Evolutionary conservation across 2,888 invertebrate genomes (phyloP).

Genomic region (Agonopterix subpropinquella): DNA sequence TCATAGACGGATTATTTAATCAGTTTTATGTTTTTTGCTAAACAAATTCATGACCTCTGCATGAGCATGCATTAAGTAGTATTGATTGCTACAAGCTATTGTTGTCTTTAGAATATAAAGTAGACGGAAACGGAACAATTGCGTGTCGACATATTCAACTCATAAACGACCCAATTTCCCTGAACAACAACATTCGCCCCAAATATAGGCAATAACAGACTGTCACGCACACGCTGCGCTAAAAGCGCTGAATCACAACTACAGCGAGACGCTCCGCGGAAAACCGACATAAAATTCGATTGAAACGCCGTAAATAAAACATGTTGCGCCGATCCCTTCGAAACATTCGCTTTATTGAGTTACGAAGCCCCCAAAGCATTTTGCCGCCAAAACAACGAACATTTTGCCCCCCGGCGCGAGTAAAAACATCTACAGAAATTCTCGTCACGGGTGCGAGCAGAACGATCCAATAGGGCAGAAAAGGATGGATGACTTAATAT

Average conservation of each 20-base stretch:
- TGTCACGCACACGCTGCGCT: conserved; percentile 51
- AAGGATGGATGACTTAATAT: conserved; percentile 69
- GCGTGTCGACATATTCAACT: conserved; percentile 37
- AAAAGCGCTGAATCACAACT: conserved; percentile 38
- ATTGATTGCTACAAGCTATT: too few species aligned
- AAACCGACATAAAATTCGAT: conserved; percentile 63
- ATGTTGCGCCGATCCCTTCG: conserved; percentile 63
- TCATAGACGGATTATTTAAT: too few species aligned
- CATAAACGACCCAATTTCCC: conserved; percentile 29
- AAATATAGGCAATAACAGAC: conserved; percentile 20
- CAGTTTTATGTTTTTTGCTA: too few species aligned
- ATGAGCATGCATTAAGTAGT: too few species aligned
- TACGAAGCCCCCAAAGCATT: conserved; percentile 72
- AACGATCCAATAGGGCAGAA: conserved; percentile 46
- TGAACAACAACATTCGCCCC: conserved; percentile 18
- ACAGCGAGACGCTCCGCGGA: conserved; percentile 26
- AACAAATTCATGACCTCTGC: too few species aligned
- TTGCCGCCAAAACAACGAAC: conserved; percentile 76
- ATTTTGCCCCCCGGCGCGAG: conserved; percentile 74
- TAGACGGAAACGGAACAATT: conserved; percentile 8
- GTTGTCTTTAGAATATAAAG: too few species aligned
- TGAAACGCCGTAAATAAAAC: conserved; percentile 74
- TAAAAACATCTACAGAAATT: conserved; percentile 67
- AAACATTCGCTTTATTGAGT: conserved; percentile 70
- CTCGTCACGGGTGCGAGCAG: conserved; percentile 46